Percentiles rank a stretch among this genome's conserved stretches.
phyloP scores from a whole-genome alignment of 2,797 vertebrate genomes.

The Todus mexicanus region DNA sequence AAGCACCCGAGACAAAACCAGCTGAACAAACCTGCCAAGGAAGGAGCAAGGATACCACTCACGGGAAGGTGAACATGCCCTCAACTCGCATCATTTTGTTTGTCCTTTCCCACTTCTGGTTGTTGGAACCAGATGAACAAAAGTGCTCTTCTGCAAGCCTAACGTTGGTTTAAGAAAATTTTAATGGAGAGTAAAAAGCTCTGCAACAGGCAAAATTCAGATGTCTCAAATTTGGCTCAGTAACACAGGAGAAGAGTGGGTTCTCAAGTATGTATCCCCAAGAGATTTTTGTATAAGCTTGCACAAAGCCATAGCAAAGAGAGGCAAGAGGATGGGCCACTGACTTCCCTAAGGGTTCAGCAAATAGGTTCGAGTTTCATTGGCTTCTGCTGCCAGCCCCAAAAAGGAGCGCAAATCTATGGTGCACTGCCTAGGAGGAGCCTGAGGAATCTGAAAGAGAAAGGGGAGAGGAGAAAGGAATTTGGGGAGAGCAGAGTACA shows the following conservation, averaged over 20 bases:
- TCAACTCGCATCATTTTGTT: background rate
- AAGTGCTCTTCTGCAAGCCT: background rate
- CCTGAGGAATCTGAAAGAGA: background rate
- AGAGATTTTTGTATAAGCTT: background rate
- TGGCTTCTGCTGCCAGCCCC: background rate
- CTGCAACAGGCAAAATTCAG: background rate
- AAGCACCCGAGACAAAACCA: background rate
- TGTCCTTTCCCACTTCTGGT: background rate
- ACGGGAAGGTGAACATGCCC: accelerated
- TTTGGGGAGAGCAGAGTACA: too few species aligned
- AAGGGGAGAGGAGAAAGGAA: background rate
- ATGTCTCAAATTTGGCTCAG: background rate
- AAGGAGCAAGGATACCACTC: background rate
- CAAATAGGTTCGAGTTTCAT: background rate
- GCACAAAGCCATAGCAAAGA: background rate
- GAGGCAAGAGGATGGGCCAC: background rate
- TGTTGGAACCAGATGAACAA: background rate
- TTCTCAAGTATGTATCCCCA: background rate
- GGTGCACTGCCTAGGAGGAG: background rate
- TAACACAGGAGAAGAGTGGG: background rate
- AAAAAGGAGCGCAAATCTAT: background rate
- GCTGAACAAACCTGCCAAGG: background rate
- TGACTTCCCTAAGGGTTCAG: background rate
- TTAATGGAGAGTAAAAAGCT: background rate
- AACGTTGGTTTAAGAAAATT: background rate